phyloP scores from a whole-genome alignment of 2,797 vertebrate species.

The Dendrocincla fuliginosa region DNA sequence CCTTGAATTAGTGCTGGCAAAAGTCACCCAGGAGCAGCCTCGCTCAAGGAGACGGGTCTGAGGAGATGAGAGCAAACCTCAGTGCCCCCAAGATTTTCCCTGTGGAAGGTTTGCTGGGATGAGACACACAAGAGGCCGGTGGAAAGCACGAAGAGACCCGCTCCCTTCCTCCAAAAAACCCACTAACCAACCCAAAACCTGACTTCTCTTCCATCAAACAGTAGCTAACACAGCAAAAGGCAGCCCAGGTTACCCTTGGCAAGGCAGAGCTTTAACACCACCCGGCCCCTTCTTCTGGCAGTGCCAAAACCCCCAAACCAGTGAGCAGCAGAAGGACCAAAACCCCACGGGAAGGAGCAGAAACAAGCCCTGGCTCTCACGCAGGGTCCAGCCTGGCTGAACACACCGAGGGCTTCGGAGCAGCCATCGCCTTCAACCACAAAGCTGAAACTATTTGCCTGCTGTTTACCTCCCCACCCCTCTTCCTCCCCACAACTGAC shows the following conservation, averaged over 20 bases:
- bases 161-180: not conserved
- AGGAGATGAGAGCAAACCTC: not conserved
- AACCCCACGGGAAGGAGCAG: not conserved
- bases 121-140: fast-evolving
- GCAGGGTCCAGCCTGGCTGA: not conserved
- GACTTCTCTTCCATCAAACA: not conserved
- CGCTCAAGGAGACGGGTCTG: not conserved
- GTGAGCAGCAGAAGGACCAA: not conserved
- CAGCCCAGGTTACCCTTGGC: not conserved
- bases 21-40: conserved; percentile 7
- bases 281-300: not conserved
- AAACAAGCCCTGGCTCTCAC: not conserved
- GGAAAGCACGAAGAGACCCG: fast-evolving
- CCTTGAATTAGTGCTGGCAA: conserved; percentile 57
- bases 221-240: not conserved
- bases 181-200: not conserved
- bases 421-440: not conserved
- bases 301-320: not conserved
- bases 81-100: not conserved
- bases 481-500: not conserved
- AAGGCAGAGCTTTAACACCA: not conserved
- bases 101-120: not conserved
- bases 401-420: not conserved
- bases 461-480: not conserved
- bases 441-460: not conserved